These are phyloP conservation scores for Bemisia tabaci DNA, from an alignment of 1,140 invertebrate genomes.

Conservation along the genomic window DNA sequence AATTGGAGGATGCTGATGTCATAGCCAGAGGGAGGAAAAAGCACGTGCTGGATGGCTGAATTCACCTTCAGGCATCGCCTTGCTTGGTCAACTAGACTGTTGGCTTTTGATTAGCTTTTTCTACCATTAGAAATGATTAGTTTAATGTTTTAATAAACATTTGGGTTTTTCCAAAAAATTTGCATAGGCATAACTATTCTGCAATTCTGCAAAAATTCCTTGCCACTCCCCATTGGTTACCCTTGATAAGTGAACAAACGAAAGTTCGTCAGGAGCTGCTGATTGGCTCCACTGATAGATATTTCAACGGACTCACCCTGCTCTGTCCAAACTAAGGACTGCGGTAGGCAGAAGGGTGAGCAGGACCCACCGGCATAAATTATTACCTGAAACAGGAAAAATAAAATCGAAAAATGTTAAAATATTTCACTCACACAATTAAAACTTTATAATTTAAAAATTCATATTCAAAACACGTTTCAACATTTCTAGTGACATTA, in stretches of 20 bases:
- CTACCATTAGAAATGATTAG: background rate
- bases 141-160: background rate
- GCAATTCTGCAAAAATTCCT: background rate
- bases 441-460: too few species aligned
- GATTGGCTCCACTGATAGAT: background rate
- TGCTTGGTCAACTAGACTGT: too few species aligned
- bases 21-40: too few species aligned
- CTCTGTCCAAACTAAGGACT: background rate
- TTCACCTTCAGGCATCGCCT: too few species aligned
- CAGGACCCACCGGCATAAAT: background rate
- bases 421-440: too few species aligned
- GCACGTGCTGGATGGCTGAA: too few species aligned
- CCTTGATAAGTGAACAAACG: too few species aligned
- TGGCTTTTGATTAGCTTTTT: too few species aligned
- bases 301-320: background rate
- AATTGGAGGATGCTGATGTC: too few species aligned
- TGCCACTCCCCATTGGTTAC: background rate
- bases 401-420: too few species aligned
- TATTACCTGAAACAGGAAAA: background rate
- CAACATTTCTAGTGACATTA: too few species aligned
- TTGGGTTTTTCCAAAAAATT: background rate
- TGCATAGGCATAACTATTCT: background rate
- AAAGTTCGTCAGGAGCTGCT: background rate
- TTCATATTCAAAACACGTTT: too few species aligned
- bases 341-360: background rate